Conservation (phyloP, 2,888 invertebrate genomes). For the Xanthostigma xanthostigma region DNA sequence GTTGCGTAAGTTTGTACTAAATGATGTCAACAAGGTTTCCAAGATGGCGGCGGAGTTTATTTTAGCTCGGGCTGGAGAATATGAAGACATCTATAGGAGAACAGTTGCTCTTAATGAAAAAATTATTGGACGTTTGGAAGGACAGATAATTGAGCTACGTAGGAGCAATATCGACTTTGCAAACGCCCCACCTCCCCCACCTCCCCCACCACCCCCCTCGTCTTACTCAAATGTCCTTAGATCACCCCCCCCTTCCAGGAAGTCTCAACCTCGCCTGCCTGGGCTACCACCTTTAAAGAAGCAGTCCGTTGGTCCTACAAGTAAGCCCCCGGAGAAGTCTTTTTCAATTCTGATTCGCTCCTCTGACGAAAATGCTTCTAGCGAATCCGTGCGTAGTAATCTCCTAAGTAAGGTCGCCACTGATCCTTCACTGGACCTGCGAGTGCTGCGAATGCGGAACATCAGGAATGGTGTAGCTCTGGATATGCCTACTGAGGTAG, state of each 20-base stretch:
- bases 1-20: neutral
- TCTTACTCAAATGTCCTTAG: too few relatives aligned
- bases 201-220: too few relatives aligned
- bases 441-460: neutral
- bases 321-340: too few relatives aligned
- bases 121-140: neutral
- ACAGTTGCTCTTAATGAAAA: neutral
- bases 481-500: neutral
- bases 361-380: neutral
- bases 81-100: neutral
- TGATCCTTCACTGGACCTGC: neutral
- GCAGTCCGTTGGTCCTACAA: neutral
- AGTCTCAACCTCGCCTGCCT: conserved; percentile 1
- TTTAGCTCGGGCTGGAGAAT: neutral
- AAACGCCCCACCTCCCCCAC: too few relatives aligned
- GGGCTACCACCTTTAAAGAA: neutral
- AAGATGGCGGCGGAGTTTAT: neutral
- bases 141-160: neutral
- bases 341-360: too few relatives aligned
- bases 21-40: neutral
- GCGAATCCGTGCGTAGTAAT: neutral
- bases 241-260: neutral
- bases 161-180: neutral
- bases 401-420: neutral
- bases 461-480: neutral